Evolutionary conservation across 1,140 invertebrate species (phyloP).

Genomic region (Neodiprion virginianus): DNA sequence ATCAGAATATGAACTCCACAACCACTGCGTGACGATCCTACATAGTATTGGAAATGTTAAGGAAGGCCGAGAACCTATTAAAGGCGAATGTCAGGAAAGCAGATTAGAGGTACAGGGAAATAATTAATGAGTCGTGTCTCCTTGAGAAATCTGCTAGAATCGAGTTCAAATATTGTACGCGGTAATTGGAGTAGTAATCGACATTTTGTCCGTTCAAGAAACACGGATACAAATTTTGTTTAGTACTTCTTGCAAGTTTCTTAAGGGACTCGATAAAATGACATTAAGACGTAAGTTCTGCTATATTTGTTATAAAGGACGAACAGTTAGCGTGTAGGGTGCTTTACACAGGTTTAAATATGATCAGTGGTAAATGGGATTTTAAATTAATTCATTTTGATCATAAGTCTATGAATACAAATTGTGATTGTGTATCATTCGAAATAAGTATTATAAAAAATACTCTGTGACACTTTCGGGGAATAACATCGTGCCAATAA

Average conservation of each 20-base stretch:
- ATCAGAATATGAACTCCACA: too few species aligned
- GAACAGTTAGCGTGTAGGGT: slow-evolving; percentile 42
- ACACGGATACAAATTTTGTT: too few species aligned
- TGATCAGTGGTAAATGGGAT: slow-evolving; percentile 8
- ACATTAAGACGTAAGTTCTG: slow-evolving; percentile 47
- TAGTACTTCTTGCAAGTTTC: background rate
- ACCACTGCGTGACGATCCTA: too few species aligned
- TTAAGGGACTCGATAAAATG: background rate
- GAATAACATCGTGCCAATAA: background rate
- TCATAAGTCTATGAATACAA: slow-evolving; percentile 2
- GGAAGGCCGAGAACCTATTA: too few species aligned
- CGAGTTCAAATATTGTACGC: too few species aligned
- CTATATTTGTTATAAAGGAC: slow-evolving; percentile 55
- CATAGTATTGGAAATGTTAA: too few species aligned
- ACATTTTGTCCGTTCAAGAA: too few species aligned
- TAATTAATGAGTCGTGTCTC: too few species aligned
- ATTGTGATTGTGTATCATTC: slow-evolving; percentile 12
- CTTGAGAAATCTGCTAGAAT: too few species aligned
- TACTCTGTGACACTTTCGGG: background rate
- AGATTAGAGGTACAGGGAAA: too few species aligned
- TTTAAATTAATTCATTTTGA: slow-evolving; percentile 6
- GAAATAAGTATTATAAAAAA: slow-evolving; percentile 9
- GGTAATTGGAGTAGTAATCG: too few species aligned
- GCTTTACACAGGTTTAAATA: slow-evolving; percentile 10
- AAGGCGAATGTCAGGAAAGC: too few species aligned